Evolutionary conservation across 2,888 invertebrate species (phyloP), one percentile per base, ranked within the genome.

Genomic region (Callinectes sapidus): DNA sequence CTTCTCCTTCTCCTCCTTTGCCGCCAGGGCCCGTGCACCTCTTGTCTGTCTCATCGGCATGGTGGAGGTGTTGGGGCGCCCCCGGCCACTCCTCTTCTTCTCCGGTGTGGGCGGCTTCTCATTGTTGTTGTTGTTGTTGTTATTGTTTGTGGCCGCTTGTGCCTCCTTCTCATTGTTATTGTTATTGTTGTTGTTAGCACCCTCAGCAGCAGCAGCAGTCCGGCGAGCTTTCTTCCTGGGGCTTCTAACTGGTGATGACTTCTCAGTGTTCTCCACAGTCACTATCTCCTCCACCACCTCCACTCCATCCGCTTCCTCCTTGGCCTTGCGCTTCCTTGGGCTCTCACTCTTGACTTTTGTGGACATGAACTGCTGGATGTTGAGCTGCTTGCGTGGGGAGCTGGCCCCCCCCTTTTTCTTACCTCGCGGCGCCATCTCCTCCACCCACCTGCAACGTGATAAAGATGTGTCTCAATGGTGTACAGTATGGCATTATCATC

Each of bases 41-140:
- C 71, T 71, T n/a, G 71, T 71, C n/a, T 71, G 71, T 28, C 71
- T 71, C 71, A 13, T 71, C 8, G n/a, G 0, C 13, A 5, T 13
- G 71, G 71, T 28, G 28, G 71, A n/a, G 28, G 71, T n/a, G 28
- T n/a, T n/a, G 13, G n/a, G 28, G n/a, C 71, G n/a, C 28, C 35
- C 71, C 71, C 28, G 32, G 14, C 16, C 35, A 35, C 35, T 61
- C 48, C 28, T 87, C 66, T 86, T 71, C 28, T 85, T 91, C 39
- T 48, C 35, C 10, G 66, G 32, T 1, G 10, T 87, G 39, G n/a
- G 66, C 39, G 81, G 23, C 28, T 89, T 92, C n/a, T 89, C 39
- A 54, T 89, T 92, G 42, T 92, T 90, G 54, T 93, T 93, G 32
- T 91, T 93, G 66, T 93, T 92, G 8, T 92, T 92, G 66, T 92